Conservation (phyloP, 2,888 invertebrate genomes). For the Drosophila rubida region DNA sequence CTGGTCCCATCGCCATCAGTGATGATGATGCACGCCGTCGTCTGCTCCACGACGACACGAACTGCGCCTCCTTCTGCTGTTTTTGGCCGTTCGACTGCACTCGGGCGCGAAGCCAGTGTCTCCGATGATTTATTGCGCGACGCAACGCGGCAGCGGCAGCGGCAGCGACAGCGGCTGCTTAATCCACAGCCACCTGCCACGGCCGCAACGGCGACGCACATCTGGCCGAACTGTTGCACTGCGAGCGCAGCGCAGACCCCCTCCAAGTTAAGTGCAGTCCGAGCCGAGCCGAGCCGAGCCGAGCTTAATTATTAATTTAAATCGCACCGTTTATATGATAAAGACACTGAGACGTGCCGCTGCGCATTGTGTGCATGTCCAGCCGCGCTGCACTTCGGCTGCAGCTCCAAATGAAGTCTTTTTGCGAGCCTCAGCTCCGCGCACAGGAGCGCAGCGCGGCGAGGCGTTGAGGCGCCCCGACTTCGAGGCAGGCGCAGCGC, state of each 20-base stretch:
- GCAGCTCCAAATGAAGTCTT: conserved; percentile 39
- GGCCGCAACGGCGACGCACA: conserved; percentile 38
- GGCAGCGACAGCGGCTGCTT: conserved; percentile 36
- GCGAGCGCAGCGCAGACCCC: no score
- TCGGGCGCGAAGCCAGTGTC: conserved; percentile 51
- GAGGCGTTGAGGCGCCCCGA: no score
- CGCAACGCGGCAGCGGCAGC: no score
- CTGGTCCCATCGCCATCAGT: no score
- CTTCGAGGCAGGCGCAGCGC: no score
- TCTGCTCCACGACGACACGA: no score
- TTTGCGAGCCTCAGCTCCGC: neutral
- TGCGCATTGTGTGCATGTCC: conserved; percentile 75
- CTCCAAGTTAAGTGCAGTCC: conserved; percentile 24
- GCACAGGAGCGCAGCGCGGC: conserved; percentile 38
- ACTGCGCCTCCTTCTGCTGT: conserved; percentile 35
- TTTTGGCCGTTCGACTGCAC: no score
- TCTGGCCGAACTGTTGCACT: conserved; percentile 31
- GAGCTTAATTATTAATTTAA: conserved; percentile 78
- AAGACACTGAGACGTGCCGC: conserved; percentile 74
- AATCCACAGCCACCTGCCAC: conserved; percentile 56
- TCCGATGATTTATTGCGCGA: conserved; percentile 68
- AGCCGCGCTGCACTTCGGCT: conserved; percentile 21
- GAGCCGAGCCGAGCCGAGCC: conserved; percentile 33
- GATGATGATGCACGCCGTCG: no score
- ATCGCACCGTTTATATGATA: conserved; percentile 80